Conservation (phyloP, 2,888 invertebrate species). For the Acrobasis consociella region DNA sequence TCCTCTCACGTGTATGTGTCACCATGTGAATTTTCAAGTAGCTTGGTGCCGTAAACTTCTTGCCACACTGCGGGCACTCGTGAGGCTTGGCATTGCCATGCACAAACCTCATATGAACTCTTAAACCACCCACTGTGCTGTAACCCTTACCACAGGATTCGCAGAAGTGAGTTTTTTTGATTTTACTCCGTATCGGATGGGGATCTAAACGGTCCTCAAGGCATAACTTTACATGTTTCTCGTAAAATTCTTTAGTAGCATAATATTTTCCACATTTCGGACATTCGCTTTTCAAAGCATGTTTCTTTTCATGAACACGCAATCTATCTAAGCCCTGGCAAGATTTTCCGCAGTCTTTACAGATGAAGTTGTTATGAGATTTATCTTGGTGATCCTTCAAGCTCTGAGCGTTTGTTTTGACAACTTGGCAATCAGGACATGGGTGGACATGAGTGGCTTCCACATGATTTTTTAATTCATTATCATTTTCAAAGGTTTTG, state of each 20-base stretch:
- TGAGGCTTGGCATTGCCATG: constrained; percentile 70
- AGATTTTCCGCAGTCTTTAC: constrained; percentile 67
- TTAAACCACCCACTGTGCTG: constrained; percentile 64
- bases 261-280: constrained; percentile 71
- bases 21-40: constrained; percentile 68
- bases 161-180: constrained; percentile 56
- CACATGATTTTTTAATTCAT: constrained; percentile 45
- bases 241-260: constrained; percentile 61
- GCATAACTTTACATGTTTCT: constrained; percentile 66
- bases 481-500: constrained; percentile 42
- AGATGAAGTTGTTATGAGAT: constrained; percentile 51
- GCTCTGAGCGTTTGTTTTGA: constrained; percentile 49
- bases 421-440: constrained; percentile 53
- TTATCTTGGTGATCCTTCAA: constrained; percentile 52
- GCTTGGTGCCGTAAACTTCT: constrained; percentile 73
- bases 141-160: constrained; percentile 66
- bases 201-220: constrained; percentile 58
- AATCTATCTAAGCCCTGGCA: constrained; percentile 57
- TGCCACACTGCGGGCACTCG: constrained; percentile 62
- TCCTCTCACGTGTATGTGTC: constrained; percentile 71
- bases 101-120: constrained; percentile 67
- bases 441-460: constrained; percentile 42
- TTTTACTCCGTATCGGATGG: constrained; percentile 62
- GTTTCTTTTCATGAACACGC: constrained; percentile 61
- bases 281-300: constrained; percentile 57